Conservation (phyloP, 2,888 invertebrate genomes). For the Dasypogon diadema region DNA sequence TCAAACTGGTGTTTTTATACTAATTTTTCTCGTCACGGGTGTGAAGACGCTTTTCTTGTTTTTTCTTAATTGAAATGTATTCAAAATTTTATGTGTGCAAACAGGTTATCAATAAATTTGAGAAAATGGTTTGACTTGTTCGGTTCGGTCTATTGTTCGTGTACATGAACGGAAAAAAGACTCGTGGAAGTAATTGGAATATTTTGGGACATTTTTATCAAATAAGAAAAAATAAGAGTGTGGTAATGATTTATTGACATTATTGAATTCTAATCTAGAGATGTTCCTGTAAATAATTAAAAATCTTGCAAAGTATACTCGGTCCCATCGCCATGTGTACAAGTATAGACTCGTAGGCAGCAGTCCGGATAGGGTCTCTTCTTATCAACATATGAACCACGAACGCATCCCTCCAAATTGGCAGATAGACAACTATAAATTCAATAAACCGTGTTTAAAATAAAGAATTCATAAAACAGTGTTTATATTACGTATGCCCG, state of each 20-base stretch:
- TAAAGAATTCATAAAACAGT: neutral
- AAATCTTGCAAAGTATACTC: conserved; percentile 24
- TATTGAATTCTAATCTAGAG: neutral
- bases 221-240: too few relatives aligned
- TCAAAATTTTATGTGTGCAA: neutral
- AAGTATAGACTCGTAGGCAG: conserved; percentile 43
- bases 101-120: neutral
- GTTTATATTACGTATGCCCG: conserved; percentile 38
- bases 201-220: too few relatives aligned
- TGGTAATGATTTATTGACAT: neutral
- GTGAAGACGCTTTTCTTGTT: too few relatives aligned
- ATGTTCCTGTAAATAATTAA: neutral
- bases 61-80: too few relatives aligned
- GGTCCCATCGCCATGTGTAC: conserved; percentile 7
- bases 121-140: neutral
- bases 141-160: neutral
- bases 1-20: neutral
- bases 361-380: conserved; percentile 40
- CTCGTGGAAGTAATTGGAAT: neutral
- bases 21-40: neutral
- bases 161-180: neutral
- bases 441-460: neutral
- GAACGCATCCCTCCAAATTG: conserved; percentile 28
- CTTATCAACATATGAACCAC: conserved; percentile 31
- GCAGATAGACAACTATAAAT: conserved; percentile 17